Evolutionary conservation across 2,113 vertebrate genomes (phyloP).

Genomic region (Aythya baeri): DNA sequence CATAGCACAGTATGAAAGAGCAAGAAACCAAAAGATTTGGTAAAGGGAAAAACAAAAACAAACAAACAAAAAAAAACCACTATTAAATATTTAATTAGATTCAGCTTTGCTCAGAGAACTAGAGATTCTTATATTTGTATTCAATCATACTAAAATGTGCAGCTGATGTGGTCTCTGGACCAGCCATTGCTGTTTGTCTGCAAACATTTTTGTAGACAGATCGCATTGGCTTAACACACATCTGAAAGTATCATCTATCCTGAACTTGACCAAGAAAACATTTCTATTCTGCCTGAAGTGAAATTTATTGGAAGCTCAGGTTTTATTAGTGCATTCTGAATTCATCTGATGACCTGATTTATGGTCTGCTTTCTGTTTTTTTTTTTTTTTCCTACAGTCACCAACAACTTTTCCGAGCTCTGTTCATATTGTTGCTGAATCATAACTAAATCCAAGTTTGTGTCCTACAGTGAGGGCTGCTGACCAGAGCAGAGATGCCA

Average conservation of each 20-base stretch:
- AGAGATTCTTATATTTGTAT: background rate
- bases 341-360: slow-evolving; percentile 35
- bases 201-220: background rate
- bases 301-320: slow-evolving; percentile 52
- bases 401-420: background rate
- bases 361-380: slow-evolving; percentile 8
- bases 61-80: too few species aligned
- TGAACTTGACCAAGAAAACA: background rate
- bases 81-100: slow-evolving; percentile 44
- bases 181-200: background rate
- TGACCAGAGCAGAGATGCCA: background rate
- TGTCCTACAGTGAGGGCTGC: background rate
- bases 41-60: accelerated
- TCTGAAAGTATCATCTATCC: slow-evolving; percentile 56
- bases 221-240: background rate
- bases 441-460: background rate
- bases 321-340: slow-evolving; percentile 51
- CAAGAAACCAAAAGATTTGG: slow-evolving; percentile 50
- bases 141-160: background rate
- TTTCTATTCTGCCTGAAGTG: slow-evolving; percentile 30
- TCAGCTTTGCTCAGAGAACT: background rate
- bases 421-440: background rate
- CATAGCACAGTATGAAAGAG: slow-evolving; percentile 23
- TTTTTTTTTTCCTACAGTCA: slow-evolving; percentile 16
- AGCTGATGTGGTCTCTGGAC: background rate